Base-by-base conservation (phyloP, 2,888 invertebrate genomes). In the Kryphioiulus occultus region DNA sequence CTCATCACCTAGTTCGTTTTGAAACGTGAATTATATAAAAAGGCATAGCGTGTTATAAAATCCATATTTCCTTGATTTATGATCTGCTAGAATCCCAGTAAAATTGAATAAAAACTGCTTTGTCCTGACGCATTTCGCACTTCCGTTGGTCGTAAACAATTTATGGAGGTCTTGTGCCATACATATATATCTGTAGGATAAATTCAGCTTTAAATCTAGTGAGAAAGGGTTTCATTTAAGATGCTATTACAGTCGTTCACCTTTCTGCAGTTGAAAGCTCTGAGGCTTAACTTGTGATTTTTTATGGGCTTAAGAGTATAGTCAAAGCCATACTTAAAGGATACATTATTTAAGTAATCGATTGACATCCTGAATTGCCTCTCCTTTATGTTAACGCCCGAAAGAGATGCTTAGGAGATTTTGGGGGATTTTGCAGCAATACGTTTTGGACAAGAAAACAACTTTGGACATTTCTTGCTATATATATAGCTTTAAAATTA, bases 261-360 rank as follows among this genome's bases (percentile, higher is more conserved):
- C n/a, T 59, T 59, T 59, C n/a, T 59, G 59, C 22, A n/a, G 4
- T 59, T 59, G n/a, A n/a, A 2, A 19, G 19, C 59, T 59, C n/a
- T 1, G 59, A 19, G 47, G n/a, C 1, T 7, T 59, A 59, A 59
- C 0, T 59, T 59, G 59, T 59, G 59, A 1, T n/a, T 59, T 47
- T 59, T 59, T 59, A 59, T n/a, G 59, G 19, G 1, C n/a, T 59
- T 59, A 12, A 59, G n/a, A n/a, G 59, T n/a, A 59, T 19, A 59
- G n/a, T 59, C 59, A 59, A n/a, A 59, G 53, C 17, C 19, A n/a
- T n/a, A 59, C 59, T 59, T 59, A 59, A 59, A n/a, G 19, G 2
- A 59, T 59, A 59, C 19, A 59, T 59, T 59, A 59, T 59, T 59
- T 59, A 59, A 59, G n/a, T 59, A 19, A 59, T 59, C 59, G 59